These are phyloP conservation scores for Adelphocoris suturalis DNA, from an alignment of 2,888 invertebrate genomes.

Conservation along the genomic window DNA sequence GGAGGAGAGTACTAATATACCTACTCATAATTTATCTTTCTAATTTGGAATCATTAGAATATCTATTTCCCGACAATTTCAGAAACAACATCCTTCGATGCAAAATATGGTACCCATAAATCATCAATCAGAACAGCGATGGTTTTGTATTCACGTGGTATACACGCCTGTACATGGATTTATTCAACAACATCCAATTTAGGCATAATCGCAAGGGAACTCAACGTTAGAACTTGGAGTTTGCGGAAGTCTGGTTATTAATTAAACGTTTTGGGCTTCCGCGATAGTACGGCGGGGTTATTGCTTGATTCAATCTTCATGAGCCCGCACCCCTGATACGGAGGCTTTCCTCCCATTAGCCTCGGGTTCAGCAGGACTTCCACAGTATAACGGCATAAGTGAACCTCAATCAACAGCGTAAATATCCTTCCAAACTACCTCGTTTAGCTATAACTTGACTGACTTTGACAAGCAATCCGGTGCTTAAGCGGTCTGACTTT, in stretches of 20 bases:
- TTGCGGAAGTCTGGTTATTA: slow-evolving; percentile 13
- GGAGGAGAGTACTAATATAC: no score
- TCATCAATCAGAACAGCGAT: background rate
- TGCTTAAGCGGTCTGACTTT: no score
- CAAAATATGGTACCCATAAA: background rate
- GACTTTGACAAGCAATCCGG: no score
- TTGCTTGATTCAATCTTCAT: slow-evolving; percentile 20
- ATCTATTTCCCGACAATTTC: no score
- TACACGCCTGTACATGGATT: background rate
- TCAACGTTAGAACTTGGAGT: background rate
- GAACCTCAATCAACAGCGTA: no score
- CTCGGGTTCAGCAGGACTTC: background rate
- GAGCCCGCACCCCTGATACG: background rate
- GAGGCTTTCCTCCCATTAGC: background rate
- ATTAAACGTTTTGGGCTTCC: background rate
- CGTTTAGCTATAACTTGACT: no score
- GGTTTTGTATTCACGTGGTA: background rate
- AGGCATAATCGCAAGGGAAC: background rate
- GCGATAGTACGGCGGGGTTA: background rate
- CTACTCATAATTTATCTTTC: no score
- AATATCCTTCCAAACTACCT: no score
- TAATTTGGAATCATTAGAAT: no score
- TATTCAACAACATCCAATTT: background rate
- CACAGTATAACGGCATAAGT: background rate
- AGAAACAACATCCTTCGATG: no score